Base-by-base conservation (phyloP, 2,888 invertebrate species). In the Sisyra nigra region DNA sequence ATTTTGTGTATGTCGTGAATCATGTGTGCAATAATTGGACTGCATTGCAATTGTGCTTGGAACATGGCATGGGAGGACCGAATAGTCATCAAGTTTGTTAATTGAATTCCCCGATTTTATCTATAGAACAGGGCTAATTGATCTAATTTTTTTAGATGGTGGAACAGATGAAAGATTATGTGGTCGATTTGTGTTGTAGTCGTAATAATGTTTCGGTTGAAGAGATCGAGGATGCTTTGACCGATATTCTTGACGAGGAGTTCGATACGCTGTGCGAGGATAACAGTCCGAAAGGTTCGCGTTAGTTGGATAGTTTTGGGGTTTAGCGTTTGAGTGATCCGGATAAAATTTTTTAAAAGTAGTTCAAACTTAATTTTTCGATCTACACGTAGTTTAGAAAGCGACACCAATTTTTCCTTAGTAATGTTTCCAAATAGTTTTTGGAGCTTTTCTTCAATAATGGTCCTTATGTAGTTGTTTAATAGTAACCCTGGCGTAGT, bases 241-340 rank as follows among this genome's bases (percentile, higher is more conserved):
- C 79, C 52, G 80, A 80, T 50, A 62, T 80, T 19, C 73, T 81
- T 72, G 80, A 81, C 57, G 73, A 80, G 53, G 77, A 80, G 53
- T 80, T 81, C 58, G 71, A 79, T 46, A 80, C 80, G 19, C 65
- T 76, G 4, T 80, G 80, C 55, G 78, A 80, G 60, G 81, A 81
- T 53, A 68, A 71, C 50, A 80, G 80, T 10, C 72, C 77, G 18
- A 69, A 66, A 61, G 76, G 75, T 74, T 33, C 4, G 9, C 6
- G 9, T 14, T 6, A 8, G 8, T 30, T 8, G 10, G 10, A 30
- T 30, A 10, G 10, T 8, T 30, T 10, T 8, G 8, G 8, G 8
- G n/a, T n/a, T n/a, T n/a, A n/a, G n/a, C n/a, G n/a, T n/a, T n/a
- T n/a, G n/a, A n/a, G n/a, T n/a, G n/a, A n/a, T n/a, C n/a, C n/a